These are phyloP conservation scores for Polyploca ridens DNA, from an alignment of 2,888 invertebrate genomes.

Conservation along the genomic window DNA sequence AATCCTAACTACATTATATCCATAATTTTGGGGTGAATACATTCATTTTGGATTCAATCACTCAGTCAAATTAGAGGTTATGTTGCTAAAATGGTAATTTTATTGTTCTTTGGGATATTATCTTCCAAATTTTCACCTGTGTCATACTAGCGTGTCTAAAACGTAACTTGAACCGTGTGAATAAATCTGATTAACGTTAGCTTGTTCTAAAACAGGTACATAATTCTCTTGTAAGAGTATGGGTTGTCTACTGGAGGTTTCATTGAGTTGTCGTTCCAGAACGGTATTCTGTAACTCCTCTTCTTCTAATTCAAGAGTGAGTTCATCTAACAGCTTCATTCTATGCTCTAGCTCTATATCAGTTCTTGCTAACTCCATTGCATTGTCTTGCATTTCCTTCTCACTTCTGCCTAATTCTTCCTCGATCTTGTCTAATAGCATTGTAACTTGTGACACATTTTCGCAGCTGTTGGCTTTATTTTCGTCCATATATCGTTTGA, in stretches of 20 bases:
- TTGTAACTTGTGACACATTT: conserved; percentile 75
- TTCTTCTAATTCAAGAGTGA: conserved; percentile 81
- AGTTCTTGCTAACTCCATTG: conserved; percentile 75
- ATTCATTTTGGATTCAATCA: conserved; percentile 24
- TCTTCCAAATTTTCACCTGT: conserved; percentile 39
- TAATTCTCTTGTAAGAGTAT: conserved; percentile 76
- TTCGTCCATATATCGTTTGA: conserved; percentile 84
- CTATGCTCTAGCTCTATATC: conserved; percentile 82
- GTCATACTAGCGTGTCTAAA: conserved; percentile 81
- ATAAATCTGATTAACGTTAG: conserved; percentile 43
- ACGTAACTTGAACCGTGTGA: conserved; percentile 56
- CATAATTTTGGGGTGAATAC: conserved; percentile 21
- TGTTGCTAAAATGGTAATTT: conserved; percentile 36
- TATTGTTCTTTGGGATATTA: conserved; percentile 41
- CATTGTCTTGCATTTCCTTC: conserved; percentile 82
- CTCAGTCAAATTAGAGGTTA: conserved; percentile 16
- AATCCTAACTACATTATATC: conserved; percentile 14
- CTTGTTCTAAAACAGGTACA: conserved; percentile 74
- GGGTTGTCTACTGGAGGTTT: conserved; percentile 75
- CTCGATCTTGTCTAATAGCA: conserved; percentile 80
- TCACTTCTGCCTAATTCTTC: conserved; percentile 77
- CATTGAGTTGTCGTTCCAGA: conserved; percentile 76
- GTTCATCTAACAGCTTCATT: conserved; percentile 80
- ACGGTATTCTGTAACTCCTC: conserved; percentile 78
- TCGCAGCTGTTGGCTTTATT: conserved; percentile 79